Conservation (phyloP, 2,888 invertebrate genomes). For the Leuctra nigra region DNA sequence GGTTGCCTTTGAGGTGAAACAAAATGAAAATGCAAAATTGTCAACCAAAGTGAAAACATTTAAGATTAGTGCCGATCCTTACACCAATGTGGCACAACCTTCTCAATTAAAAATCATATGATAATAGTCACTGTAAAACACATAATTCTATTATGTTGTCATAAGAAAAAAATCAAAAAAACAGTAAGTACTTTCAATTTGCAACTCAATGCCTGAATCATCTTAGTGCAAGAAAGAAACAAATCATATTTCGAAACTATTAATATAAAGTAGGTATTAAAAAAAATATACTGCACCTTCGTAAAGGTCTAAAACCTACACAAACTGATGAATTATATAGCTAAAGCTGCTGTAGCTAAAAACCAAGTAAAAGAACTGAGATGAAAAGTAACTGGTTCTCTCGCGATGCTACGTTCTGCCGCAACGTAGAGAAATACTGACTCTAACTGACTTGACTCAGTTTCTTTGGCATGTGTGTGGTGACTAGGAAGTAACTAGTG, state of each 20-base stretch:
- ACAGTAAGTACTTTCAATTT: neutral
- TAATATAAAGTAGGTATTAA: conserved; percentile 6
- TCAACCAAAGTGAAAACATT: conserved; percentile 17
- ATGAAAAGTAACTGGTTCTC: conserved; percentile 6
- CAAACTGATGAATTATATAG: conserved; percentile 4
- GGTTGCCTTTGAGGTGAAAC: conserved; percentile 20
- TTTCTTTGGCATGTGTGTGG: conserved; percentile 10
- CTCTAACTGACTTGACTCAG: neutral
- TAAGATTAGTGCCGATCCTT: conserved; percentile 1
- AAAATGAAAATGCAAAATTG: conserved; percentile 13
- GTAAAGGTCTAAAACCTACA: conserved; percentile 10
- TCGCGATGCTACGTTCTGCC: conserved; percentile 5
- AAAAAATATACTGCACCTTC: conserved; percentile 19
- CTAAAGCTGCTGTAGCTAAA: conserved; percentile 6
- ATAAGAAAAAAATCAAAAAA: conserved; percentile 26
- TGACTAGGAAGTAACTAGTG: neutral
- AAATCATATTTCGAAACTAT: neutral
- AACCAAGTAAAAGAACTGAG: conserved; percentile 1
- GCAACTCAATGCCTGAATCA: conserved; percentile 2
- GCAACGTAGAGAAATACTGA: conserved; percentile 3
- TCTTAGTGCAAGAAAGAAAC: neutral
- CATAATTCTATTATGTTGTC: conserved; percentile 28
- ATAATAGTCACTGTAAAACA: conserved; percentile 27
- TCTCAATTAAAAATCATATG: conserved; percentile 13
- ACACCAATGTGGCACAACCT: conserved; percentile 7